These are phyloP conservation scores for Chloropsis cyanopogon DNA, from an alignment of 2,113 vertebrate genomes.

Conservation along the genomic window DNA sequence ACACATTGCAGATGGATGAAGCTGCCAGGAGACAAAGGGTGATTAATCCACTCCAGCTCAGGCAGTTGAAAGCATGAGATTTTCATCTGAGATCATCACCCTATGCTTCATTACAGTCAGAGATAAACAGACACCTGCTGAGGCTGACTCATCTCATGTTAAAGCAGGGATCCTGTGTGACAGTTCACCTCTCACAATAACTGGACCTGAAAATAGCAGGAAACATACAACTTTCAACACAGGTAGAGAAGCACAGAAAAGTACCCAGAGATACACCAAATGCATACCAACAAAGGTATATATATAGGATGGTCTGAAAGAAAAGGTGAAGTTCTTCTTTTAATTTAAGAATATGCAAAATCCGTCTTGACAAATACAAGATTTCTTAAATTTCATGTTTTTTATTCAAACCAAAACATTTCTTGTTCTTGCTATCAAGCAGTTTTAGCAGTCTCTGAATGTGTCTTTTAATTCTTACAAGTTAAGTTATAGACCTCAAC, in stretches of 20 bases:
- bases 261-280: not conserved
- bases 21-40: not conserved
- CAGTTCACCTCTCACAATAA: not conserved
- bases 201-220: not conserved
- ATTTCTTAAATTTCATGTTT: not conserved
- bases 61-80: not conserved
- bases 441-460: not conserved
- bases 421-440: not conserved
- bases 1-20: not conserved
- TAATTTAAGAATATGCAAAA: not conserved
- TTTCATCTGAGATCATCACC: conserved; percentile 28
- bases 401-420: not conserved
- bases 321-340: not conserved
- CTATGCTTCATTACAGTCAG: not conserved
- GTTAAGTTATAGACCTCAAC: not conserved
- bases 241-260: not conserved
- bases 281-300: not conserved
- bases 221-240: not conserved
- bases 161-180: not conserved
- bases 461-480: not conserved
- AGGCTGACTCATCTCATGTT: conserved; percentile 38
- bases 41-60: not conserved
- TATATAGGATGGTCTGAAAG: not conserved
- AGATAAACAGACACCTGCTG: conserved; percentile 47
- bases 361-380: not conserved